Conservation (phyloP, 1,140 invertebrate species). For the Camponotus floridanus region DNA sequence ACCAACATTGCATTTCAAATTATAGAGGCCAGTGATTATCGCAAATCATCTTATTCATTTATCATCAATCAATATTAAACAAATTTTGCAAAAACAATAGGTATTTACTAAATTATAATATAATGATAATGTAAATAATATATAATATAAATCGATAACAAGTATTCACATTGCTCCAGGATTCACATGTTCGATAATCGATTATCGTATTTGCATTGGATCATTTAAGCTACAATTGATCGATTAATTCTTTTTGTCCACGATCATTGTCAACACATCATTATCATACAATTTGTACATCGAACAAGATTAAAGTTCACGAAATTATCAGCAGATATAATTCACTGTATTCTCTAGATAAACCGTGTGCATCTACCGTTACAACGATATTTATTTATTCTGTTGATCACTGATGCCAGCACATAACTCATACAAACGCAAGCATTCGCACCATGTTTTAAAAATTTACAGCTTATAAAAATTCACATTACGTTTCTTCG, state of each 20-base stretch:
- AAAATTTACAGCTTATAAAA: background rate
- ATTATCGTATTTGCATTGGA: conserved; percentile 1
- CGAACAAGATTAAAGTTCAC: background rate
- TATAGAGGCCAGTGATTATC: background rate
- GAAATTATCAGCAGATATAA: background rate
- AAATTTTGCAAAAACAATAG: too few relatives aligned
- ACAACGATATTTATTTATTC: conserved; percentile 22
- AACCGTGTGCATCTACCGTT: background rate
- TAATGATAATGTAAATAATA: background rate
- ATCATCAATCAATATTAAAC: background rate
- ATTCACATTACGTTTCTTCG: background rate
- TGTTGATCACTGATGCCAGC: background rate
- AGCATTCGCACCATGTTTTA: background rate
- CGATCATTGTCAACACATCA: background rate
- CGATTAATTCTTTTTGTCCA: background rate
- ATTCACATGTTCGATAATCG: conserved; percentile 16
- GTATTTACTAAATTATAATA: background rate
- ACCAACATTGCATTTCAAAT: conserved; percentile 11
- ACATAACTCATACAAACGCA: background rate
- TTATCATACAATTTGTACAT: background rate
- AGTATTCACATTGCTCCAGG: background rate
- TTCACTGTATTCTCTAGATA: background rate
- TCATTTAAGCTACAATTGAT: background rate
- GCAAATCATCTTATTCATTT: conserved; percentile 25
- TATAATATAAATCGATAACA: background rate